phyloP scores from a whole-genome alignment of 1,140 invertebrate species.

The Drosophila punjabiensis region DNA sequence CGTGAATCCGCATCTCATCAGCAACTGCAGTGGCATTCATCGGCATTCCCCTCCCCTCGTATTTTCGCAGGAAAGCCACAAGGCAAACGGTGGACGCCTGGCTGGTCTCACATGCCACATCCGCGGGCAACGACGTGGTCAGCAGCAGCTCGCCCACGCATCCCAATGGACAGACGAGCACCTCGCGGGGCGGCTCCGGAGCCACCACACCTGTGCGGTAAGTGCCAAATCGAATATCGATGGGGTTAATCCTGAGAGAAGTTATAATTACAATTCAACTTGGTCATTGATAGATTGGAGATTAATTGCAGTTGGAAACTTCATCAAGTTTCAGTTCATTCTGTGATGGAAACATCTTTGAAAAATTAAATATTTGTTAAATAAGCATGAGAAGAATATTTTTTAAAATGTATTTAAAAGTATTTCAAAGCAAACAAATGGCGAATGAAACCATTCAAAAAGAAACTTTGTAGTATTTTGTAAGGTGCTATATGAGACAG shows the following conservation, averaged over 20 bases:
- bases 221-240: slow-evolving; percentile 31
- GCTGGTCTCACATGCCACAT: slow-evolving; percentile 94
- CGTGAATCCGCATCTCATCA: slow-evolving; percentile 12
- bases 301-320: background rate
- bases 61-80: slow-evolving; percentile 93
- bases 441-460: too few species aligned
- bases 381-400: too few species aligned
- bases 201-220: slow-evolving; percentile 94
- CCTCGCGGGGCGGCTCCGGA: slow-evolving; percentile 89
- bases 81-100: slow-evolving; percentile 96
- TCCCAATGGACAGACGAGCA: slow-evolving; percentile 84
- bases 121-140: slow-evolving; percentile 86
- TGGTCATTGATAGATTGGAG: background rate
- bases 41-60: background rate
- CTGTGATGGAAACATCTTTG: background rate
- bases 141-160: slow-evolving; percentile 88
- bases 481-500: too few species aligned
- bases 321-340: background rate
- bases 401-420: too few species aligned
- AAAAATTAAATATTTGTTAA: background rate
- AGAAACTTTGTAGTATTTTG: too few species aligned
- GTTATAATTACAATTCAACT: background rate
- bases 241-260: background rate
- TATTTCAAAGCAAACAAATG: too few species aligned
- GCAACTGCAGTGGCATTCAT: slow-evolving; percentile 4